phyloP scores from a whole-genome alignment of 2,797 vertebrate species.

The Oryzias dopingdopingensis region DNA sequence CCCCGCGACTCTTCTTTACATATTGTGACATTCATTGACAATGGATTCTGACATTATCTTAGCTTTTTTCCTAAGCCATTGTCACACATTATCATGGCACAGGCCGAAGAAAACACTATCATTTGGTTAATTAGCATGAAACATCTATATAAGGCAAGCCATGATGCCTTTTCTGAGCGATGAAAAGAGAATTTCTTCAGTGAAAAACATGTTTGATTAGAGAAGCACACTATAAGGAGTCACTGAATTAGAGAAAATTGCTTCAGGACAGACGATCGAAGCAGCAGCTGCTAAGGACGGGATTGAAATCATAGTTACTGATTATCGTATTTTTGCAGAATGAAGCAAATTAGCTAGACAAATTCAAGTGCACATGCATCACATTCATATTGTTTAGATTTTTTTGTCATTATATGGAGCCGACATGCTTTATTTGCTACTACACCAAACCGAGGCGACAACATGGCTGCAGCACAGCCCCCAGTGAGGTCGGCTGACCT shows the following conservation, averaged over 20 bases:
- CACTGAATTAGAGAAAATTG: conserved; percentile 19
- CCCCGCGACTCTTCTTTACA: conserved; percentile 47
- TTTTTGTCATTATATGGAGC: neutral
- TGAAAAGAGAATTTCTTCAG: conserved; percentile 9
- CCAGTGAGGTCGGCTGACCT: neutral
- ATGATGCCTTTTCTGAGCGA: conserved; percentile 13
- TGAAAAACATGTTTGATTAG: conserved; percentile 15
- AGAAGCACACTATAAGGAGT: neutral
- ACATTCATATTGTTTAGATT: conserved; percentile 26
- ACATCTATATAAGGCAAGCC: conserved; percentile 5
- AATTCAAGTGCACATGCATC: conserved; percentile 24
- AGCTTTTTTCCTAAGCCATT: conserved; percentile 7
- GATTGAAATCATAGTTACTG: conserved; percentile 33
- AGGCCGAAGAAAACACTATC: conserved; percentile 2
- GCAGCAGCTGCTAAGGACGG: conserved; percentile 21
- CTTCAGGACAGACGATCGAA: conserved; percentile 3
- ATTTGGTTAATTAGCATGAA: conserved; percentile 3
- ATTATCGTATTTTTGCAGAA: conserved; percentile 44
- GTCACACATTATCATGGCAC: neutral
- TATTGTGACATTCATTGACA: conserved; percentile 40
- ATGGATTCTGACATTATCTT: conserved; percentile 37
- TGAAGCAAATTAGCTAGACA: conserved; percentile 19
- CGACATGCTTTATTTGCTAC: conserved; percentile 12
- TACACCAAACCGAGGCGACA: neutral
- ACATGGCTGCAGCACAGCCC: neutral